These are phyloP conservation scores for Tragulus kanchil DNA, from an alignment of 2,113 vertebrate genomes.

Conservation along the genomic window DNA sequence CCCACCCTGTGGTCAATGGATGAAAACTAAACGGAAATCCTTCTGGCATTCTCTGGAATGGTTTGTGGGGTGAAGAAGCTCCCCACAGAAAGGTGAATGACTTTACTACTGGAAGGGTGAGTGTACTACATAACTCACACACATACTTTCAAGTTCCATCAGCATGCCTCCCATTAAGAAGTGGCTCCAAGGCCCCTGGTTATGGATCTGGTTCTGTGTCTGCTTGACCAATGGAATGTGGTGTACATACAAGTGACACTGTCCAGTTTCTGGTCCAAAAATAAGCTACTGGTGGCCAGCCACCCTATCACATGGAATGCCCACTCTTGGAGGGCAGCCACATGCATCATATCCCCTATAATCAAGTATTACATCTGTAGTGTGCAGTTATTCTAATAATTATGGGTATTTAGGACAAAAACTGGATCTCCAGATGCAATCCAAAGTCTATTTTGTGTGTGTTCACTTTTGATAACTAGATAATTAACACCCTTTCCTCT, in stretches of 20 bases:
- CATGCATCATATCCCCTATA: too few relatives aligned
- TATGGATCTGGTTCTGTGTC: neutral
- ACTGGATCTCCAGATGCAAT: neutral
- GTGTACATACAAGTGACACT: neutral
- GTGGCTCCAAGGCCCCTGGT: neutral
- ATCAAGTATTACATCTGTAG: neutral
- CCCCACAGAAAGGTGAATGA: neutral
- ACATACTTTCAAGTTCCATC: neutral
- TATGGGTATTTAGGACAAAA: neutral
- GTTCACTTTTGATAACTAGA: slow-evolving; percentile 8
- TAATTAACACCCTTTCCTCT: slow-evolving; percentile 16
- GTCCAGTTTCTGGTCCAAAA: neutral
- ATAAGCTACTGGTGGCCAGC: neutral
- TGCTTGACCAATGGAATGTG: neutral
- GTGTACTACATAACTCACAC: neutral
- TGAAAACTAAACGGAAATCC: neutral
- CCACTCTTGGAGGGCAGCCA: neutral
- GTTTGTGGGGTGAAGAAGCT: neutral
- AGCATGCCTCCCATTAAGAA: neutral
- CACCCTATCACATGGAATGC: neutral
- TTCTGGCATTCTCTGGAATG: neutral
- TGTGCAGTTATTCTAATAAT: neutral
- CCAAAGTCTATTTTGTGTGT: neutral
- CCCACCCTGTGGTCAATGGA: neutral
- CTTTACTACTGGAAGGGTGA: neutral